Evolutionary conservation across 1,140 invertebrate genomes (phyloP), one percentile per base, ranked within the genome.

Genomic region (Onthophagus taurus): DNA sequence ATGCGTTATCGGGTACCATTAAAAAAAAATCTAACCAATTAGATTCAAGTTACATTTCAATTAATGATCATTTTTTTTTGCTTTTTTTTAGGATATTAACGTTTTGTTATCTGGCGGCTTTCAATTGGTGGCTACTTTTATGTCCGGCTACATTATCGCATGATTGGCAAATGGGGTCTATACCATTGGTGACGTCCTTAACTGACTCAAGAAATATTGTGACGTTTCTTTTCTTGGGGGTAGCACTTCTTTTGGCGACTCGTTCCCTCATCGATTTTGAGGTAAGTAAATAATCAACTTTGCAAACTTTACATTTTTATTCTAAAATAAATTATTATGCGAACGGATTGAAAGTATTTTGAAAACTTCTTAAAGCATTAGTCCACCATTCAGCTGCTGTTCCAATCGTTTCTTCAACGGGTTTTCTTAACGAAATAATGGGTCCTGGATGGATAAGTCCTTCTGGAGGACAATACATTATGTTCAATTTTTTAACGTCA

Each of bases 81-180:
- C 31, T 16, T 24, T 46, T 44, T 70, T 68, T 11, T 65, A 78
- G 75, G 53, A 69, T 77, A 39, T 69, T 89, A 59, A 89, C 85
- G 4, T 89, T 85, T 61, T 78, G 81, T 58, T 88, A 87, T 63
- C 66, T 89, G 54, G 81, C 83, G 2, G 78, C 82, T 1, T 76
- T 89, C 64, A 88, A 88, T 70, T 77, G 78, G 66, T 87, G 84
- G 83, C 63, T 90, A 33, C 71, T 90, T 8, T 64, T 89, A 11
- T 85, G 80, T 55, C 85, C 86, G 1, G 74, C 74, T 48, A 76
- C 74, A 7, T 70, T 89, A 1, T 85, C 82, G 47, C 86, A 89
- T 56, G 85, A 89, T 58, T 90, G 86, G 84, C 85, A 88, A 63
- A 88, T 89, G 85, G 84, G 85, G 18, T 88, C 85, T 8, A 73